Conservation (phyloP, 2,113 vertebrate genomes). For the Perccottus glenii region DNA sequence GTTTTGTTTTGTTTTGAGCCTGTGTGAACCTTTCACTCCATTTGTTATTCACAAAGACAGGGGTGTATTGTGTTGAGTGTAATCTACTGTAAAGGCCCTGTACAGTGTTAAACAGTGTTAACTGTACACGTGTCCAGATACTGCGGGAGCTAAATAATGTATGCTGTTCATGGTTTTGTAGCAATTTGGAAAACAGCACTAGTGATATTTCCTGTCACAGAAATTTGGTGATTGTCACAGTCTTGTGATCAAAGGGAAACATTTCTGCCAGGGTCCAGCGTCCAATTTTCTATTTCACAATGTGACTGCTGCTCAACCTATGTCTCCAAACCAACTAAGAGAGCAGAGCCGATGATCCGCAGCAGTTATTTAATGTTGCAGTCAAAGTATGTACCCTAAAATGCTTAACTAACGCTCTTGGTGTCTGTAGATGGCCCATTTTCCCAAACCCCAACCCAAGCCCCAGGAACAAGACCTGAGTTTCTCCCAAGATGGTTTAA, state of each 20-base stretch:
- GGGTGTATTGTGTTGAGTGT: too few relatives aligned
- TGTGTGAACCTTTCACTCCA: too few relatives aligned
- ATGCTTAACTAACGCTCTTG: slow-evolving; percentile 5
- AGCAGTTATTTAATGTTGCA: not conserved
- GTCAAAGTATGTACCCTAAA: not conserved
- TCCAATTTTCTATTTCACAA: not conserved
- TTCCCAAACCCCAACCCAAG: not conserved
- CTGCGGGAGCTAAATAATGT: not conserved
- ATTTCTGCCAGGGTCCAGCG: not conserved
- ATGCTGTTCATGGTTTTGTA: not conserved
- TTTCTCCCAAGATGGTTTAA: too few relatives aligned
- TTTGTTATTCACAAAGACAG: too few relatives aligned
- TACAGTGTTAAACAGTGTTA: too few relatives aligned
- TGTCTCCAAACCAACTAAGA: not conserved
- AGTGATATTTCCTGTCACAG: not conserved
- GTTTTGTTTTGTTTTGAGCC: too few relatives aligned
- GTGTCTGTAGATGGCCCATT: not conserved
- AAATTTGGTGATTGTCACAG: not conserved
- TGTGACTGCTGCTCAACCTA: not conserved
- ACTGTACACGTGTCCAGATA: not conserved
- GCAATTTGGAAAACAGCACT: not conserved
- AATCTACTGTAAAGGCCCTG: too few relatives aligned
- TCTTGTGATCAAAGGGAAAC: slow-evolving; percentile 4
- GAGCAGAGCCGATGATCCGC: not conserved
- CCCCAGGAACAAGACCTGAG: not conserved